Percentiles rank a stretch among this genome's conserved stretches.
These are phyloP conservation scores for Drosophila auraria DNA, from an alignment of 1,140 invertebrate species.

Conservation along the genomic window DNA sequence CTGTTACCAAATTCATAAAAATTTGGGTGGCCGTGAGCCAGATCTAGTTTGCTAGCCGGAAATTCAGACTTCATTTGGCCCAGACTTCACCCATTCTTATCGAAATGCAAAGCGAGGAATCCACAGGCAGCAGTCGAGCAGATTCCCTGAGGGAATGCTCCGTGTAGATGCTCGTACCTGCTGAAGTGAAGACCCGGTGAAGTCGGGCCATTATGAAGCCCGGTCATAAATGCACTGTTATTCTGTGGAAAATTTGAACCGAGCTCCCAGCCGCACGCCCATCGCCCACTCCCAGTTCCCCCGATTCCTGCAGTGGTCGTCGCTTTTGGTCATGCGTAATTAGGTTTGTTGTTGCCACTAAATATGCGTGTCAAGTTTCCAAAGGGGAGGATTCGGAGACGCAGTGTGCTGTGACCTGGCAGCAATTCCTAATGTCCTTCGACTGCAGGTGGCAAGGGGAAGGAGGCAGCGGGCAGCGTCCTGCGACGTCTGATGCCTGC, in stretches of 20 bases:
- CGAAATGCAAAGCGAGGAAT: slow-evolving; percentile 33
- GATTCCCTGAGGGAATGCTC: neutral
- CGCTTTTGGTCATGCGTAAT: slow-evolving; percentile 75
- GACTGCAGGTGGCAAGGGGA: slow-evolving; percentile 31
- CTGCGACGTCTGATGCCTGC: slow-evolving; percentile 40
- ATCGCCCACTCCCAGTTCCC: neutral
- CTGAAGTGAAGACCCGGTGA: slow-evolving; percentile 3
- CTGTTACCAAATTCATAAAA: neutral
- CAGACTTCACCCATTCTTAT: slow-evolving; percentile 35
- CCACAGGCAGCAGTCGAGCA: slow-evolving; percentile 5
- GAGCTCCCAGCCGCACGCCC: neutral
- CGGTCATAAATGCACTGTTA: slow-evolving; percentile 51
- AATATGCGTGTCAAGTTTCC: slow-evolving; percentile 80
- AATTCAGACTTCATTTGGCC: neutral
- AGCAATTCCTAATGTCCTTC: slow-evolving; percentile 67
- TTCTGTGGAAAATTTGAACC: slow-evolving; percentile 19
- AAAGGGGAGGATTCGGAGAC: slow-evolving; percentile 20
- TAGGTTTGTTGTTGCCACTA: slow-evolving; percentile 80
- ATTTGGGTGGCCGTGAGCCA: neutral
- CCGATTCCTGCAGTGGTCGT: slow-evolving; percentile 50
- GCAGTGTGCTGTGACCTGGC: slow-evolving; percentile 27
- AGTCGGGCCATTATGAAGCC: slow-evolving; percentile 19
- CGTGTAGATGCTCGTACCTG: neutral
- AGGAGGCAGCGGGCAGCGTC: slow-evolving; percentile 2
- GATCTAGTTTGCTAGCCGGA: neutral